Evolutionary conservation across 1,140 invertebrate species (phyloP), one percentile per base, ranked within the genome.

Genomic region (Anoplolepis gracilipes): DNA sequence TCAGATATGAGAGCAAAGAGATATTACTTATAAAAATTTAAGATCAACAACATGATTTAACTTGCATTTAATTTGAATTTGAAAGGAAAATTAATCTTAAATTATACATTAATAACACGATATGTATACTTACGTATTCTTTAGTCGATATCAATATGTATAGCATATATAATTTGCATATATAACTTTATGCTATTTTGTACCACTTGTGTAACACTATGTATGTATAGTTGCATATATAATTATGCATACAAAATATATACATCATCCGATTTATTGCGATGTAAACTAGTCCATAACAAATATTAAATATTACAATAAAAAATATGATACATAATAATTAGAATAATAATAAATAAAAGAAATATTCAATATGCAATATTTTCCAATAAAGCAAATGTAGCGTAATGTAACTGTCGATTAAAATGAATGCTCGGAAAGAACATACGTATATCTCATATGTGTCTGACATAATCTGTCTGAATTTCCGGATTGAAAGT

Each of bases 401-500:
- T n/a, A n/a, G n/a, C n/a, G n/a, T 0, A 39, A 57, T 22, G 11
- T 49, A 13, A 11, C 33, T 16, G 22, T 46, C 13, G 10, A 1
- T 25, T 5, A 4, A 39, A 59, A 28, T 36, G 7, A 7, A 3
- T 55, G 13, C 1, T 19, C 16, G 10, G 7, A 59, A 33, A n/a
- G 25, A 30, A 39, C 33, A 36, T 13, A 72, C 7, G 7, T 11
- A 30, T 22, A 36, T 28, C n/a, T 25, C 65, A 30, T 13, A 57
- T 28, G 55, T 22, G 42, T 13, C 0, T 33, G 22, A 19, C 28
- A 55, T 11, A 25, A n/a, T 49, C 33, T n/a, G 67, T 13, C n/a
- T 81, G 64, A 57, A 85, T 49, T 85, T 85, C 73, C 65, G 85
- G 36, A 57, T 57, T 64, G 39, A 30, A 42, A 62, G 57, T 30